Percentiles rank a stretch among this genome's conserved stretches.
phyloP scores from a whole-genome alignment of 2,888 invertebrate genomes.

The Lacanobia oleracea region DNA sequence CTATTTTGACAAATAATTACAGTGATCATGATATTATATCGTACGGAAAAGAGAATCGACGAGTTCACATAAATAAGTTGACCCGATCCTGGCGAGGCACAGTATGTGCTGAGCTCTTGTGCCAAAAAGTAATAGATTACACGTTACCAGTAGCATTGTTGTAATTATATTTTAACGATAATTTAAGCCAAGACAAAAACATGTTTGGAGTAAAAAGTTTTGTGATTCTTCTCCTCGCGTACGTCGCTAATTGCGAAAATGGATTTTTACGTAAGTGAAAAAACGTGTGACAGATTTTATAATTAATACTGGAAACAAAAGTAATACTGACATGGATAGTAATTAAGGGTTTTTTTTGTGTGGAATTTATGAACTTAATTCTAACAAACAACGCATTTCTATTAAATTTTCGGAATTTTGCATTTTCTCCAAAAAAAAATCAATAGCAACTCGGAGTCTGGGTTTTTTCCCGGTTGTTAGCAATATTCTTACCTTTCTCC shows the following conservation, averaged over 20 bases:
- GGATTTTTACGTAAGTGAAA: constrained; percentile 79
- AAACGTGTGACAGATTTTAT: neutral
- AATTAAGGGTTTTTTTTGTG: neutral
- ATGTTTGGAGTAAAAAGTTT: constrained; percentile 76
- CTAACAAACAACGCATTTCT: neutral
- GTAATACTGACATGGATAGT: too few relatives aligned
- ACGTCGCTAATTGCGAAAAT: constrained; percentile 70
- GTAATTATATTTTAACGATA: constrained; percentile 18
- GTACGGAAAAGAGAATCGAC: constrained; percentile 62
- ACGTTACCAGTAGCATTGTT: constrained; percentile 31
- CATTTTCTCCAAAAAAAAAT: neutral
- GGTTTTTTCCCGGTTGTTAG: neutral
- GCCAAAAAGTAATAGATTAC: constrained; percentile 66
- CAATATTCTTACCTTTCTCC: neutral
- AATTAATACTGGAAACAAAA: neutral
- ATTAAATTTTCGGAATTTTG: too few relatives aligned
- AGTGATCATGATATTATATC: constrained; percentile 56
- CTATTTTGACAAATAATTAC: constrained; percentile 48
- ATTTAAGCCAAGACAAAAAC: constrained; percentile 47
- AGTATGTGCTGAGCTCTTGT: constrained; percentile 79
- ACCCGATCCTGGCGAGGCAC: constrained; percentile 67
- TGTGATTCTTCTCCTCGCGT: constrained; percentile 72
- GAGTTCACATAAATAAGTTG: constrained; percentile 78
- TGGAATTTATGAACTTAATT: neutral
- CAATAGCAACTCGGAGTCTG: too few relatives aligned